Conservation (phyloP, 2,113 vertebrate genomes). For the Picathartes gymnocephalus region DNA sequence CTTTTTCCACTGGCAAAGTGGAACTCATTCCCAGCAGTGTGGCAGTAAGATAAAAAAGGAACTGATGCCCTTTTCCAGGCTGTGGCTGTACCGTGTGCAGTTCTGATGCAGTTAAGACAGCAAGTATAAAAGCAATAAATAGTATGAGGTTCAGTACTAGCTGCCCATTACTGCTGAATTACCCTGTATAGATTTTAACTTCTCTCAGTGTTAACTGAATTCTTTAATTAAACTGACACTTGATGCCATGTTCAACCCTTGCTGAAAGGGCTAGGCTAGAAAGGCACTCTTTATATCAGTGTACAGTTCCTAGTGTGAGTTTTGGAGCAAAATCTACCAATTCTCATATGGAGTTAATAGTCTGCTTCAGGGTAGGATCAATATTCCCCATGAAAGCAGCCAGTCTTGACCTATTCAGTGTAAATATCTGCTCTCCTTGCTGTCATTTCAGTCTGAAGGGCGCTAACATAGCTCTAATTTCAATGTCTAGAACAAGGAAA, state of each 20-base stretch:
- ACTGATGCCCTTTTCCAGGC: background rate
- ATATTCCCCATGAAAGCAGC: background rate
- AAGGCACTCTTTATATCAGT: slow-evolving; percentile 37
- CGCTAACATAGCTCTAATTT: background rate
- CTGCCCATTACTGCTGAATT: slow-evolving; percentile 7
- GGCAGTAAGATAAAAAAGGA: background rate
- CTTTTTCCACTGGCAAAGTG: slow-evolving; percentile 23
- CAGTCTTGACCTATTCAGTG: background rate
- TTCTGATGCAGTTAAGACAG: slow-evolving; percentile 9
- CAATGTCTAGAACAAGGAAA: slow-evolving; percentile 5
- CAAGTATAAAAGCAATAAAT: slow-evolving; percentile 26
- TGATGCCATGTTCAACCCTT: background rate
- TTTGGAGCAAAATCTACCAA: background rate
- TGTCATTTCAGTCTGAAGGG: background rate
- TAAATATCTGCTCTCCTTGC: background rate
- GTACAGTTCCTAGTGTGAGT: background rate
- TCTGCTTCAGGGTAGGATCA: background rate
- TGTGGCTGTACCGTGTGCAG: background rate
- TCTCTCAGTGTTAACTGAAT: background rate
- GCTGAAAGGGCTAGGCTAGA: background rate
- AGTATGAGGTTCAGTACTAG: slow-evolving; percentile 16
- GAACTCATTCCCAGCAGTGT: slow-evolving; percentile 20
- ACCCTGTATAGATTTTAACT: background rate
- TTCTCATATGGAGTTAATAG: background rate
- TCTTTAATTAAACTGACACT: background rate